Conservation (phyloP, 2,888 invertebrate species). For the Camptogramma bilineatum region DNA sequence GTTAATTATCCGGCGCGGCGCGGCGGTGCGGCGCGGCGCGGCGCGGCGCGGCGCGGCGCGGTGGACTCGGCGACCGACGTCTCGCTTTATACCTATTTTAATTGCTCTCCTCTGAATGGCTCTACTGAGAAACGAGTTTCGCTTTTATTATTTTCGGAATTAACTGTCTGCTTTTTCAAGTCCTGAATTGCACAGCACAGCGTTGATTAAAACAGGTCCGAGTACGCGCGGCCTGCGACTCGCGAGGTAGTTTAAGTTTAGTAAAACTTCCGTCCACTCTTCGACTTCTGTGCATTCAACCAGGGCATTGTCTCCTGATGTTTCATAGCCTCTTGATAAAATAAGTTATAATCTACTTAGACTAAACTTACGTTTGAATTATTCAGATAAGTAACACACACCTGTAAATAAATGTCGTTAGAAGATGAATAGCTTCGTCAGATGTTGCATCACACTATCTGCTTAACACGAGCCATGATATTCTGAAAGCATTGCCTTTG, state of each 20-base stretch:
- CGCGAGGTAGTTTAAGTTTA: too few relatives aligned
- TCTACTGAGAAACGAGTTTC: constrained; percentile 4
- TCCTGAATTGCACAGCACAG: not conserved
- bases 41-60: too few relatives aligned
- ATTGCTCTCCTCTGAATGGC: constrained; percentile 12
- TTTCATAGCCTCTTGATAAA: too few relatives aligned
- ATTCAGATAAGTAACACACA: not conserved
- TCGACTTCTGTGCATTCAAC: too few relatives aligned
- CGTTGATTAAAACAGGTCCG: not conserved
- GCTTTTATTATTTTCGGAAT: not conserved
- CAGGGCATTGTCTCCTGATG: too few relatives aligned
- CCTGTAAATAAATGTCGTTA: not conserved
- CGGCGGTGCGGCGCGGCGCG: not conserved
- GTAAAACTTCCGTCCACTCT: too few relatives aligned
- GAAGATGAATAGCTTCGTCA: not conserved
- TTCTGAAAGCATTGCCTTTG: not conserved
- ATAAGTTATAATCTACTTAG: too few relatives aligned
- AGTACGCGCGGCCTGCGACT: too few relatives aligned
- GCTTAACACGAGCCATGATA: not conserved
- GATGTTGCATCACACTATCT: not conserved
- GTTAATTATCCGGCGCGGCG: constrained; percentile 16
- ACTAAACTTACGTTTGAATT: too few relatives aligned
- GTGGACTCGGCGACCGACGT: not conserved
- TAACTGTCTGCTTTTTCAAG: not conserved
- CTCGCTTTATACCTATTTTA: constrained; percentile 19